Evolutionary conservation across 2,888 invertebrate genomes (phyloP).

Genomic region (Drosophila algonquin): DNA sequence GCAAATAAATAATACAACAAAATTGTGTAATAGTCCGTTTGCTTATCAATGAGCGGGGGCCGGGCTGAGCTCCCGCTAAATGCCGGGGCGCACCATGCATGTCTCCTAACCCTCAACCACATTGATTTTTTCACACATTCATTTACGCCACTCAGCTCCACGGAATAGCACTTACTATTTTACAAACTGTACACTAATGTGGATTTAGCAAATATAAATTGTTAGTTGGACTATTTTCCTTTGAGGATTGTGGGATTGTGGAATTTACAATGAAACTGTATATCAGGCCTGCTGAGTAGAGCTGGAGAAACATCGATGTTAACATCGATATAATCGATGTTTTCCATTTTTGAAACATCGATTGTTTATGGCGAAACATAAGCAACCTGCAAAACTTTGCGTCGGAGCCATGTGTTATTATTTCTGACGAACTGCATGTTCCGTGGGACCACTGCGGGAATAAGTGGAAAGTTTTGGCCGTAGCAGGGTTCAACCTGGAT

Average conservation of each 20-base stretch:
- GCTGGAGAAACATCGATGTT: no score
- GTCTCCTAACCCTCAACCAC: conserved; percentile 27
- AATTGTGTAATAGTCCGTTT: conserved; percentile 66
- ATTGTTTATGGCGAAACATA: no score
- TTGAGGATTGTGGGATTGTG: conserved; percentile 55
- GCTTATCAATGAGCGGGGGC: conserved; percentile 48
- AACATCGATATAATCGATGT: no score
- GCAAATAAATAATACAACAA: conserved; percentile 37
- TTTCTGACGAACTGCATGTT: no score
- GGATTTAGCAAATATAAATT: conserved; percentile 66
- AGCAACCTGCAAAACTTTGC: no score
- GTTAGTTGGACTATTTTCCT: conserved; percentile 52
- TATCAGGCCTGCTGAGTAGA: conserved; percentile 25
- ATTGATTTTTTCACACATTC: conserved; percentile 49
- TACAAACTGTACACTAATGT: conserved; percentile 60
- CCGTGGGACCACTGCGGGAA: no score
- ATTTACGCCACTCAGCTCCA: neutral
- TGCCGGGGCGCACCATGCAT: conserved; percentile 42
- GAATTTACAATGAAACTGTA: conserved; percentile 30
- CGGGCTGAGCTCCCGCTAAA: conserved; percentile 48
- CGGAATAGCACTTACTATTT: conserved; percentile 51
- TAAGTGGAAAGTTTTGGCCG: no score
- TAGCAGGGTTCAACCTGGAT: no score
- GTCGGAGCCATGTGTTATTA: no score
- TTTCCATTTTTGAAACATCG: no score